Percentiles rank a stretch among this genome's conserved stretches.
phyloP scores from a whole-genome alignment of 2,797 vertebrate species.

The Catharus ustulatus region DNA sequence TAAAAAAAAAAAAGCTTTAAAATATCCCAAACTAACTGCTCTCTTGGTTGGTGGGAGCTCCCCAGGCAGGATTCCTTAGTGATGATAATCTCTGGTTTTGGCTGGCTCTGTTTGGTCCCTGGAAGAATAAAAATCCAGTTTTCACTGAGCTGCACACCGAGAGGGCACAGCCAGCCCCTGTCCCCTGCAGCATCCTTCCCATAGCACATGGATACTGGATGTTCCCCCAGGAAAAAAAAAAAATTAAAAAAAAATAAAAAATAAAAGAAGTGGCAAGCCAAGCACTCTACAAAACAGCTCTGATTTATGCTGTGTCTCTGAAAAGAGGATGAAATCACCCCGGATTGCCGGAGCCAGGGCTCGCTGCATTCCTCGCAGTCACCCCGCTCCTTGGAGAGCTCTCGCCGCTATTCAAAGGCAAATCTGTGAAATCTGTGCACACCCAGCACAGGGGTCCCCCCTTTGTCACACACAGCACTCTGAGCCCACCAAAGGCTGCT shows the following conservation, averaged over 20 bases:
- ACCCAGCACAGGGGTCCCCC: background rate
- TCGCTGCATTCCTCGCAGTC: background rate
- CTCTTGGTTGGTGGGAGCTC: slow-evolving; percentile 72
- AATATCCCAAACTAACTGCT: slow-evolving; percentile 68
- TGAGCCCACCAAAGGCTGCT: background rate
- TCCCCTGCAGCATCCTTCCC: background rate
- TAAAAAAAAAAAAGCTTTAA: slow-evolving; percentile 20
- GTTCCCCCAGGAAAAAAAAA: background rate
- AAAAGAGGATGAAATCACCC: slow-evolving; percentile 1
- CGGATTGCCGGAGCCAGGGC: background rate
- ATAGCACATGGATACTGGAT: background rate
- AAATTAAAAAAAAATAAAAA: background rate
- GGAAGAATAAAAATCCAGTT: slow-evolving; percentile 67
- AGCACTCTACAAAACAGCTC: slow-evolving; percentile 9
- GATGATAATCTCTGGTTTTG: slow-evolving; percentile 72
- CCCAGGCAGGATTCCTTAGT: slow-evolving; percentile 70
- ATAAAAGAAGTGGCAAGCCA: background rate
- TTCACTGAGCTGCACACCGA: slow-evolving; percentile 6
- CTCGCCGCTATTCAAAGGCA: background rate
- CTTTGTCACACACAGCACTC: background rate
- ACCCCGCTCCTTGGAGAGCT: background rate
- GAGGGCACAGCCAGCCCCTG: slow-evolving; percentile 9
- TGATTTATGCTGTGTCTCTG: slow-evolving; percentile 10
- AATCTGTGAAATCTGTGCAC: background rate
- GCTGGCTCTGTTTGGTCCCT: slow-evolving; percentile 63